Percentiles rank a stretch among this genome's conserved stretches.
Conservation (phyloP, 2,888 invertebrate species). For the Bunonema sp. region DNA sequence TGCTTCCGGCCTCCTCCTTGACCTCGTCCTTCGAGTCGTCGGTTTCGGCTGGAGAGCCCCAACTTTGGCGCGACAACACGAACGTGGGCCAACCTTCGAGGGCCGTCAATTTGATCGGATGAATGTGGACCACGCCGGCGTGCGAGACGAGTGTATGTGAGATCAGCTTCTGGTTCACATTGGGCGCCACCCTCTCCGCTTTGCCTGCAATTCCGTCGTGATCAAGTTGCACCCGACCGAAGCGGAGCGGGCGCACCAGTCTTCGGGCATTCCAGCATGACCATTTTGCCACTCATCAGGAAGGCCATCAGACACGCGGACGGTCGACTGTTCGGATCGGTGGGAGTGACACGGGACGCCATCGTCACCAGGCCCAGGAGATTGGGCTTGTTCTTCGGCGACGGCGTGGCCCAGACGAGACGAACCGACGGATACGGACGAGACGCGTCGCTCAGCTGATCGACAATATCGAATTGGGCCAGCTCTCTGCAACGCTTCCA, state of each 20-base stretch:
- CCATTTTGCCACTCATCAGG: slow-evolving; percentile 63
- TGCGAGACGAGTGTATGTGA: slow-evolving; percentile 17
- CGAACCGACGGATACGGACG: slow-evolving; percentile 59
- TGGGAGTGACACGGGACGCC: too few relatives aligned
- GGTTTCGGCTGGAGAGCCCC: too few relatives aligned
- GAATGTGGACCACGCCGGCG: slow-evolving; percentile 16
- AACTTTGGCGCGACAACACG: too few relatives aligned
- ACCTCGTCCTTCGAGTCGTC: too few relatives aligned
- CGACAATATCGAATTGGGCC: too few relatives aligned
- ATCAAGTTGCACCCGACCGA: not conserved
- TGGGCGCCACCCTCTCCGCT: slow-evolving; percentile 4
- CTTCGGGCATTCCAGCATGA: slow-evolving; percentile 27
- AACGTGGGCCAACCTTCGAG: too few relatives aligned
- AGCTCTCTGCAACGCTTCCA: too few relatives aligned
- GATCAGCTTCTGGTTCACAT: slow-evolving; percentile 7
- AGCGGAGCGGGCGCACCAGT: not conserved
- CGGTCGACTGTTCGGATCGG: slow-evolving; percentile 80
- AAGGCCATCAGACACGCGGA: slow-evolving; percentile 93
- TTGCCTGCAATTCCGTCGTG: slow-evolving; percentile 3
- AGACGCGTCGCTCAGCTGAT: not conserved
- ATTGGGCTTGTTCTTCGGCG: slow-evolving; percentile 16
- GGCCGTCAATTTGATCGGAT: too few relatives aligned
- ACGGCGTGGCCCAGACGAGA: slow-evolving; percentile 90
- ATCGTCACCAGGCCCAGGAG: too few relatives aligned
- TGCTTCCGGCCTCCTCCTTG: too few relatives aligned